Base-by-base conservation (phyloP, 2,888 invertebrate species). In the Trilocha varians region DNA sequence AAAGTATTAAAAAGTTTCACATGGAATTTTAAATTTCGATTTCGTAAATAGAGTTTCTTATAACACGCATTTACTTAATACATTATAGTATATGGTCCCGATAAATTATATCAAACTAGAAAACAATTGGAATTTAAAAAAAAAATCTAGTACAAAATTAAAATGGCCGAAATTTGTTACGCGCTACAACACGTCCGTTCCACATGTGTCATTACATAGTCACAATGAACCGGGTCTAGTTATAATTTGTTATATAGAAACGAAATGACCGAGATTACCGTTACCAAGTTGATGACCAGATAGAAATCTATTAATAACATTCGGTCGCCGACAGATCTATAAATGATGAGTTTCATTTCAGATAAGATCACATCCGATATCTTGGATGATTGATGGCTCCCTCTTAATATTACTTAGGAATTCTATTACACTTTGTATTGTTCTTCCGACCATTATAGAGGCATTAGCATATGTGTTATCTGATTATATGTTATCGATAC, bases 321-420 rank as follows among this genome's bases (percentile, higher is more conserved):
- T 82, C 79, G 75, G 68, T 62, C 78, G 77, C 79, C 70, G 68
- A 73, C 73, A 78, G 75, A 84, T 83, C 78, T 78, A 77, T 84
- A 84, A 84, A 85, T 83, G 84, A 85, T 84, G 84, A 82, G 83
- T 82, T 84, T 75, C 78, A 73, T 82, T 82, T 76, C 74, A 80
- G 84, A 84, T 84, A 82, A 80, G 79, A 85, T 82, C 79, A 72
- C 77, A 74, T 76, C 67, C 65, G 66, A 71, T 74, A 72, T 71
- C 71, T 70, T 48, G 53, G 50, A 73, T 84, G 85, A 85, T 85
- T 83, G 82, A 85, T 85, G 79, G 71, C 57, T 55, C 62, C 60
- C 59, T 64, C 64, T 67, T 59, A 59, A 67, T 67, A 73, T 77
- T 75, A 75, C 72, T 78, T 69, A 71, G 67, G 75, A 73, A 78